Evolutionary conservation across 2,888 invertebrate species (phyloP).

Genomic region (Protophormia terraenovae): DNA sequence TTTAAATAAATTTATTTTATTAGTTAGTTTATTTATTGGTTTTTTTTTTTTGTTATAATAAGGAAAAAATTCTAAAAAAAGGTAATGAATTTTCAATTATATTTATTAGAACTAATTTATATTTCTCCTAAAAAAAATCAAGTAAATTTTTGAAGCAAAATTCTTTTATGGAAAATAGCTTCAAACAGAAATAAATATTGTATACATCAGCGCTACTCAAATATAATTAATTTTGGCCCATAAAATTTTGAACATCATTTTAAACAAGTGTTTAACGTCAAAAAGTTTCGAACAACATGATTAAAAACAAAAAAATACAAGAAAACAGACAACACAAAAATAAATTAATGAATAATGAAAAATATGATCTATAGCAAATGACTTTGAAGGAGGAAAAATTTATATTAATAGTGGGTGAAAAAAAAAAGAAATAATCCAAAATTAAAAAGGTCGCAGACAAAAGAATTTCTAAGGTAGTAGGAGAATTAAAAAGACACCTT

Average conservation of each 20-base stretch:
- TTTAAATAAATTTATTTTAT: neutral
- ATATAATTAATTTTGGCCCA: neutral
- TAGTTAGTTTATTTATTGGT: neutral
- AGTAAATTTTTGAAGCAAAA: neutral
- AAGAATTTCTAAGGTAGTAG: neutral
- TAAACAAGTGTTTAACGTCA: conserved; percentile 19
- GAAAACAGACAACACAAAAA: neutral
- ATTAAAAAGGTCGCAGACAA: neutral
- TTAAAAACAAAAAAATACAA: neutral
- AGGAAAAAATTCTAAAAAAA: neutral
- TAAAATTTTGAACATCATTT: neutral
- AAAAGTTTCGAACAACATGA: neutral
- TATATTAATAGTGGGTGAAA: neutral
- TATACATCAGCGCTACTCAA: neutral
- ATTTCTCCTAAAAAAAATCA: neutral
- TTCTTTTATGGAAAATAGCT: neutral
- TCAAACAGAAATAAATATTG: neutral
- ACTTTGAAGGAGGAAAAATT: neutral
- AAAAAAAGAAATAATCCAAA: neutral
- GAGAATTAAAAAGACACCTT: neutral
- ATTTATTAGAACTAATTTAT: neutral
- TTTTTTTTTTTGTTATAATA: neutral
- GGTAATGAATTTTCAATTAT: neutral
- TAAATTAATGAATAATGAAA: neutral
- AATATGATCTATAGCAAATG: neutral